Evolutionary conservation across 2,113 vertebrate genomes (phyloP).

Genomic region (Geococcyx californianus): DNA sequence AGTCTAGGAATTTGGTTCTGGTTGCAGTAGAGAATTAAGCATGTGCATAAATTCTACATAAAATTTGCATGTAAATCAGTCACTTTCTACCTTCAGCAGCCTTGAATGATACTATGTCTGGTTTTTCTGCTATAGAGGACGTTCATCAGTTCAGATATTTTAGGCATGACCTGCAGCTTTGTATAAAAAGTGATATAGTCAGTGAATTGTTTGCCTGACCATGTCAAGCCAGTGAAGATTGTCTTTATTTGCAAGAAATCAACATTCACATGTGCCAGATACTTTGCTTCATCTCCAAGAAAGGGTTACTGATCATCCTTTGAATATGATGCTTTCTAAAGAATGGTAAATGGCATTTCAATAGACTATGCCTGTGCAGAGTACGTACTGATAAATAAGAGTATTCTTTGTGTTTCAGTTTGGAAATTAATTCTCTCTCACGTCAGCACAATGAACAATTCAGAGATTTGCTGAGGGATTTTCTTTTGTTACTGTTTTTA

Average conservation of each 20-base stretch:
- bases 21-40: not conserved
- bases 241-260: not conserved
- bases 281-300: not conserved
- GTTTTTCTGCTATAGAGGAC: not conserved
- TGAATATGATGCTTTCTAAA: not conserved
- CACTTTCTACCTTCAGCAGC: not conserved
- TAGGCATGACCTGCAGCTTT: not conserved
- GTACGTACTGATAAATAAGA: not conserved
- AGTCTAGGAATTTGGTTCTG: not conserved
- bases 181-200: not conserved
- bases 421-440: not conserved
- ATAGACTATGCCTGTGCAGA: not conserved
- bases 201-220: not conserved
- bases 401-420: not conserved
- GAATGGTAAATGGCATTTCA: not conserved
- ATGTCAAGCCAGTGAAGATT: not conserved
- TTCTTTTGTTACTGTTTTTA: not conserved
- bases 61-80: not conserved
- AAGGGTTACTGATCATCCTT: not conserved
- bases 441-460: not conserved
- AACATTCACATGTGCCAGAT: not conserved
- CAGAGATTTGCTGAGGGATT: not conserved
- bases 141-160: not conserved
- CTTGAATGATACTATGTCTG: not conserved
- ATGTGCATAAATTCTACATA: not conserved